Conservation (phyloP, 2,113 vertebrate species). For the Atlantisia rogersi region DNA sequence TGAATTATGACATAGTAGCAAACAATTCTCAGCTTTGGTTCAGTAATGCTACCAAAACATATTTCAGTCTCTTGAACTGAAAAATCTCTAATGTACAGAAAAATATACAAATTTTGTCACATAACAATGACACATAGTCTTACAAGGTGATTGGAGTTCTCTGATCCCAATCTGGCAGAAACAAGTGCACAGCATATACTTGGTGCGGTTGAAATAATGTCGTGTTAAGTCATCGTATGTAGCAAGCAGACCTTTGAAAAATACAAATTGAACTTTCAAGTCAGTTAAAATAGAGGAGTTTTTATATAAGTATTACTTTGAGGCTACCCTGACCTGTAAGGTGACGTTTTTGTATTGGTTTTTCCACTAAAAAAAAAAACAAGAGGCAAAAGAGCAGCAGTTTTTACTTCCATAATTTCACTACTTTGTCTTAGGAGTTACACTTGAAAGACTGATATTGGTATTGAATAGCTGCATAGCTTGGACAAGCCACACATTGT, state of each 20-base stretch:
- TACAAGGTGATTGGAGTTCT: not conserved
- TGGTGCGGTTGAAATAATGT: not conserved
- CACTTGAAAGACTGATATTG: not conserved
- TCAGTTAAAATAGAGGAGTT: not conserved
- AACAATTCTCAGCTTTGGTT: not conserved
- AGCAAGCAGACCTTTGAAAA: not conserved
- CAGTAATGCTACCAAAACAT: not conserved
- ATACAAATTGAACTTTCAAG: not conserved
- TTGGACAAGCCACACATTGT: not conserved
- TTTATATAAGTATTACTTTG: not conserved
- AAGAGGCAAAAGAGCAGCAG: not conserved
- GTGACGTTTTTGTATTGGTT: not conserved
- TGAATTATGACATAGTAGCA: not conserved
- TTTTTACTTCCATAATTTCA: not conserved
- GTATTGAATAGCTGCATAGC: not conserved
- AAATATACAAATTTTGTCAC: not conserved
- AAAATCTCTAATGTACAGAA: not conserved
- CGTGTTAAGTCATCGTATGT: not conserved
- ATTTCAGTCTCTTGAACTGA: not conserved
- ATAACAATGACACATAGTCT: not conserved
- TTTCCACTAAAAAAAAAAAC: not conserved
- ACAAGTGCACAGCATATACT: not conserved
- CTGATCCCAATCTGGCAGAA: not conserved
- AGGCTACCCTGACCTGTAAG: not conserved
- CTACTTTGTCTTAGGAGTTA: not conserved